Evolutionary conservation across 2,888 invertebrate genomes (phyloP), one percentile per base, ranked within the genome.

Genomic region (Trimorus sp.): DNA sequence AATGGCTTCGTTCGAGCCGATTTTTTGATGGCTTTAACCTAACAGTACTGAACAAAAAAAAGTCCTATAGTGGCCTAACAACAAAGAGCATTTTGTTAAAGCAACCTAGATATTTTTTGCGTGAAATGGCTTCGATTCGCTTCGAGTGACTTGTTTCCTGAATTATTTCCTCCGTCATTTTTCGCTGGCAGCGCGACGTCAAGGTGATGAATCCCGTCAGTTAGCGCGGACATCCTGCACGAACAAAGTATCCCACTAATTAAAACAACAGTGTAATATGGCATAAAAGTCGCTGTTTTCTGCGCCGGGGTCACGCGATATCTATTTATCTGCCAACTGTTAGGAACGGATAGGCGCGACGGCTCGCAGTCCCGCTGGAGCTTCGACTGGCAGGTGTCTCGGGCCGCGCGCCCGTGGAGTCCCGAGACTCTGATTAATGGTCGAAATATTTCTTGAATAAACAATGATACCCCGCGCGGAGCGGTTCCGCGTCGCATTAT

Each of bases 371-470:
- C 84, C 79, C 77, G 75, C 74, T 73, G 53, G 71, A 82, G 71
- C 75, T 77, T 77, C 79, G 77, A 76, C 70, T 73, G 80, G 84
- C 84, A 85, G 84, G 84, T 85, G 85, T 81, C 83, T 78, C 70
- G 79, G 77, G 62, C 37, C 58, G 74, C 74, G 77, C 79, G 77
- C 81, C 70, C 69, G 66, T 74, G 74, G 54, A 80, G 53, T 65
- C 78, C 82, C 83, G 83, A 84, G 83, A 83, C 86, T 86, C 86
- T 89, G 90, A 91, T 90, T 89, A 89, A 91, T 88, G 88, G 88
- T 85, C 85, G 85, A 87, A 88, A 90, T 90, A 89, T 89, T 89
- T 90, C 86, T 88, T 87, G 87, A 85, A 88, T 88, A 89, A 89
- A 90, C 89, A 89, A 89, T 88, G 89, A 88, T 88, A 87, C 85